Conservation (phyloP, 1,140 invertebrate species). For the Trichonephila clavata region DNA sequence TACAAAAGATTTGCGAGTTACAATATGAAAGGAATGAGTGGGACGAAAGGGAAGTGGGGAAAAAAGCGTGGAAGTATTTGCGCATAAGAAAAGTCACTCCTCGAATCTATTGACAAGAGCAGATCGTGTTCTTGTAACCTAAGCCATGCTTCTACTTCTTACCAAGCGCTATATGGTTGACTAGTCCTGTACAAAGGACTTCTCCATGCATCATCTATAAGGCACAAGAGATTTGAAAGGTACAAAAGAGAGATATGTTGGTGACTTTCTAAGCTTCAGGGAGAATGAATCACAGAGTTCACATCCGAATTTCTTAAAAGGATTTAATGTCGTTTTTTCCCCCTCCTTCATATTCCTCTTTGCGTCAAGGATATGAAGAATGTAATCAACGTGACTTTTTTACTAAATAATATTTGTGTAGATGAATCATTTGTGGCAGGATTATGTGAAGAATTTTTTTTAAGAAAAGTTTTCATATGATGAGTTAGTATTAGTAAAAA, state of each 20-base stretch:
- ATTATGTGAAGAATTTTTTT: too few species aligned
- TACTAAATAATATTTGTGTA: background rate
- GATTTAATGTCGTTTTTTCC: background rate
- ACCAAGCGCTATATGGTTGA: background rate
- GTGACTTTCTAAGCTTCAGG: conserved; percentile 27
- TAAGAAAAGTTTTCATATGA: too few species aligned
- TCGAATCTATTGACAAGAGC: conserved; percentile 14
- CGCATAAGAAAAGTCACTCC: conserved; percentile 50
- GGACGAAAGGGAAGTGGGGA: background rate
- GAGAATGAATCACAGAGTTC: conserved; percentile 17
- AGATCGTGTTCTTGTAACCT: background rate
- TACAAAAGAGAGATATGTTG: conserved; percentile 33
- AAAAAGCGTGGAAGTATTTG: background rate
- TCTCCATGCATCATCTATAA: conserved; percentile 29
- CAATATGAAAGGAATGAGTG: conserved; percentile 23
- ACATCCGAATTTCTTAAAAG: background rate
- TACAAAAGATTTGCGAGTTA: conserved; percentile 39
- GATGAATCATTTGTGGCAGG: too few species aligned
- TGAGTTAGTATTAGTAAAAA: too few species aligned
- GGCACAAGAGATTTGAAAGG: background rate
- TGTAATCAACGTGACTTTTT: background rate
- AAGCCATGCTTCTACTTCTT: background rate
- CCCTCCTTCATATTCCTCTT: background rate
- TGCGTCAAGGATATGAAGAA: background rate
- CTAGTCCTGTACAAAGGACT: conserved; percentile 1